These are phyloP conservation scores for Alaudala cheleensis DNA, from an alignment of 2,113 vertebrate genomes.

Conservation along the genomic window DNA sequence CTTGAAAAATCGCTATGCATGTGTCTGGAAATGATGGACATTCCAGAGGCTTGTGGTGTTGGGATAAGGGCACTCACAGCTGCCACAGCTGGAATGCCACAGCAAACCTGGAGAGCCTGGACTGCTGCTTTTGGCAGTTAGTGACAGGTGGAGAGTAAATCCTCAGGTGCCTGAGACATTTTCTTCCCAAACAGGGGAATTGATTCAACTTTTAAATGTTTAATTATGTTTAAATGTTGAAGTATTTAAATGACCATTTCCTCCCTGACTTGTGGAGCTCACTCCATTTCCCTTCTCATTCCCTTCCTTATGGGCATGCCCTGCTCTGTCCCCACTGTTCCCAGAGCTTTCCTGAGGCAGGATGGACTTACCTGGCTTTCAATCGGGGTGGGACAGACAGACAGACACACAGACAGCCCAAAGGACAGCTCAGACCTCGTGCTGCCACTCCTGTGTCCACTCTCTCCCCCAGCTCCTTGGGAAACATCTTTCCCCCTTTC, in stretches of 20 bases:
- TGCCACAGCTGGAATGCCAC: background rate
- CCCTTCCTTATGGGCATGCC: background rate
- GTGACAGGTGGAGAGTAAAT: background rate
- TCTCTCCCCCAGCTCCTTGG: background rate
- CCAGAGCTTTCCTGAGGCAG: background rate
- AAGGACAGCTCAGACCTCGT: background rate
- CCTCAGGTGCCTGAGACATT: background rate
- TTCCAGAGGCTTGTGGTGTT: background rate
- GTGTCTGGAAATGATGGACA: background rate
- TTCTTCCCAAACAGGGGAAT: background rate
- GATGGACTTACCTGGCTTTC: background rate
- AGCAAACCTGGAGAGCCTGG: background rate
- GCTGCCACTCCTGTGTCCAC: background rate
- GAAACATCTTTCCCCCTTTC: background rate
- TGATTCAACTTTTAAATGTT: no score
- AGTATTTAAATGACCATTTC: background rate
- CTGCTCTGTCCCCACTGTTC: background rate
- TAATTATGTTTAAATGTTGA: no score
- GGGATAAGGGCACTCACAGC: background rate
- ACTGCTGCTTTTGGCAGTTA: background rate
- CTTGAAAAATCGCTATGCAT: slow-evolving; percentile 51
- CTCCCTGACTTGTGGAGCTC: background rate
- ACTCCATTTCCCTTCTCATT: background rate
- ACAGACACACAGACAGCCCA: background rate
- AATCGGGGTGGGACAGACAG: background rate